Conservation (phyloP, 2,888 invertebrate genomes). For the Acrobasis suavella region DNA sequence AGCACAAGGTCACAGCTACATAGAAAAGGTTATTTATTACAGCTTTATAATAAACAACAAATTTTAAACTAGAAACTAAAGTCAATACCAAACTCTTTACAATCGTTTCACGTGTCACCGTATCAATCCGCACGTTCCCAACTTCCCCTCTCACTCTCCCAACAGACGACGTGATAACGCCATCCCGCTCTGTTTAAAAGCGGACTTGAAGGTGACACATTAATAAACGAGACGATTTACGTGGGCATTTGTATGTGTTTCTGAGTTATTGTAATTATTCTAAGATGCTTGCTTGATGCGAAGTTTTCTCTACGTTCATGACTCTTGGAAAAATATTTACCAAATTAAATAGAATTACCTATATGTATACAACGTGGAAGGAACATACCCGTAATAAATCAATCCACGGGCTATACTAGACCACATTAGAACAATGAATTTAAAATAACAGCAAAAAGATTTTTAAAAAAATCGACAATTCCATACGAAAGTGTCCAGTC, state of each 20-base stretch:
- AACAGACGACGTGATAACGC: conserved; percentile 32
- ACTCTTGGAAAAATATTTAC: too few species aligned
- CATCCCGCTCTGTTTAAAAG: conserved; percentile 57
- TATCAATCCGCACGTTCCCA: conserved; percentile 4
- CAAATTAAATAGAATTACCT: too few species aligned
- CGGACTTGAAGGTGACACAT: conserved; percentile 55
- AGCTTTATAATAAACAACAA: too few species aligned
- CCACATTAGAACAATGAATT: too few species aligned
- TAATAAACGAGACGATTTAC: conserved; percentile 46
- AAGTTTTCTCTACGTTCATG: background rate
- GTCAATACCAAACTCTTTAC: background rate
- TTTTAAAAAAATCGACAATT: too few species aligned
- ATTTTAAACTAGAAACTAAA: background rate
- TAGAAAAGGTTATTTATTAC: too few species aligned
- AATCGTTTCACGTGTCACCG: background rate
- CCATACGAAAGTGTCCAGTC: too few species aligned
- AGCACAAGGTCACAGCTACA: too few species aligned
- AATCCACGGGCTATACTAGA: too few species aligned
- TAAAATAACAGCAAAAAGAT: too few species aligned
- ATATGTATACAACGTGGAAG: too few species aligned
- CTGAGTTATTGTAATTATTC: background rate
- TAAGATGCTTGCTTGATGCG: background rate
- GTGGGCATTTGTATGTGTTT: conserved; percentile 30
- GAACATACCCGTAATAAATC: too few species aligned
- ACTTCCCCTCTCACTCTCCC: background rate